These are phyloP conservation scores for Rhopilema esculentum DNA, from an alignment of 30 jellyfish, hydroid and myxozoan species.

Conservation along the genomic window DNA sequence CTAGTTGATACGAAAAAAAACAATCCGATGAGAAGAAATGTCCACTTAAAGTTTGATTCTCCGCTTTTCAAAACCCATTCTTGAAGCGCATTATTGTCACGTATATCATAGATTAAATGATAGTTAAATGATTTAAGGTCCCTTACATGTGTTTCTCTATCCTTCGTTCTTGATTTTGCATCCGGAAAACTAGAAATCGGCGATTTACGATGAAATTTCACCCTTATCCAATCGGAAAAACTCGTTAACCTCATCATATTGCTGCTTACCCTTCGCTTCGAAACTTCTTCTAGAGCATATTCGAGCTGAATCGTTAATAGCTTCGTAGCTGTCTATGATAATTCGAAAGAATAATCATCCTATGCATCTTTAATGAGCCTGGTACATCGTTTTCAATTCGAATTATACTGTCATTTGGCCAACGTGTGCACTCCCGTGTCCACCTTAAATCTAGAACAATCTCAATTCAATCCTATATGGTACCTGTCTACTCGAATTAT, in stretches of 20 bases:
- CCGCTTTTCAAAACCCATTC: no score
- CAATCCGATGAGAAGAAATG: no score
- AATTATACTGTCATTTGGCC: not conserved
- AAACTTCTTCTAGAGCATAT: not conserved
- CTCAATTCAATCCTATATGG: no score
- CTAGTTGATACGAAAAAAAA: no score
- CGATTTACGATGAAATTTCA: slow-evolving; percentile 16
- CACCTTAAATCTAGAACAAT: not conserved
- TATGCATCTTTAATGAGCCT: not conserved
- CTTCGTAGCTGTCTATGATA: not conserved
- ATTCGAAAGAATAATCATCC: not conserved
- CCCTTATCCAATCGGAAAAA: slow-evolving; percentile 35
- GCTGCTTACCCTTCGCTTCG: not conserved
- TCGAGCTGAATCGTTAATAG: not conserved
- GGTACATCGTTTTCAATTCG: not conserved
- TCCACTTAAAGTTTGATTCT: no score
- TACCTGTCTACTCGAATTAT: not conserved
- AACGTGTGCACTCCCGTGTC: not conserved
- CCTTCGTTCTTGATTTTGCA: not conserved
- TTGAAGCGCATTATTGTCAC: no score
- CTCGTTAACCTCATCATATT: slow-evolving; percentile 3
- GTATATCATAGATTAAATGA: no score
- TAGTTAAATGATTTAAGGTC: no score
- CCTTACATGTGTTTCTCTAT: not conserved
- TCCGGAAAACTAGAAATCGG: not conserved